Percentiles rank a stretch among this genome's conserved stretches.
Evolutionary conservation across 2,113 vertebrate genomes (phyloP).

Genomic region (Mungos mungo): DNA sequence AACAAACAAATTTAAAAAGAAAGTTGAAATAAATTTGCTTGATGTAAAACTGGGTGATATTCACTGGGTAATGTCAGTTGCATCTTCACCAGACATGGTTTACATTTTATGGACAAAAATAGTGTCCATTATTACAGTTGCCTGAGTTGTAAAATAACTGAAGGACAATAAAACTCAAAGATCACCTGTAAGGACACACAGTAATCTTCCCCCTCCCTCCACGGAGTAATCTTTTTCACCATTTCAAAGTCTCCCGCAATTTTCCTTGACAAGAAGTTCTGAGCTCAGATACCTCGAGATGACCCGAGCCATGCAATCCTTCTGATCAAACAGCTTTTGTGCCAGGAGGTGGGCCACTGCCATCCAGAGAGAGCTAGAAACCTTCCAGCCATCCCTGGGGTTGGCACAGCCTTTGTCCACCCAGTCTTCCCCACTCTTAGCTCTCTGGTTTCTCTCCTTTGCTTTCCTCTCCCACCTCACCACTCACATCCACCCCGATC

Average conservation of each 20-base stretch:
- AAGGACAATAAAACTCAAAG: not conserved
- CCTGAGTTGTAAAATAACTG: not conserved
- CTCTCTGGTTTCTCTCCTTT: not conserved
- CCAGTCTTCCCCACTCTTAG: not conserved
- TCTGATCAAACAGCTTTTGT: not conserved
- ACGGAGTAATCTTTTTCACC: not conserved
- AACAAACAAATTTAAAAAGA: too few relatives aligned
- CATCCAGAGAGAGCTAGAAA: not conserved
- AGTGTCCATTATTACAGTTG: not conserved
- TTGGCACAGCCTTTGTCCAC: not conserved
- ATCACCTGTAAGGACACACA: not conserved
- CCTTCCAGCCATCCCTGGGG: not conserved
- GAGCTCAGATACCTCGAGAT: not conserved
- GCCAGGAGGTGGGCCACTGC: not conserved
- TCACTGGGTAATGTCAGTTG: not conserved
- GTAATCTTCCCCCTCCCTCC: not conserved
- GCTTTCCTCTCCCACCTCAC: not conserved
- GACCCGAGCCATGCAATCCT: not conserved
- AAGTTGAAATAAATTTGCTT: not conserved
- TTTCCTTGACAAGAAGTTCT: slow-evolving; percentile 5
- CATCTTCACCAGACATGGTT: not conserved
- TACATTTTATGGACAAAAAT: slow-evolving; percentile 13
- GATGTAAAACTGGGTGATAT: not conserved
- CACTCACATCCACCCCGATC: not conserved
- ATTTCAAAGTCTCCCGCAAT: not conserved